Conservation (phyloP, 2,888 invertebrate genomes). For the Chrysolina oricalcia region DNA sequence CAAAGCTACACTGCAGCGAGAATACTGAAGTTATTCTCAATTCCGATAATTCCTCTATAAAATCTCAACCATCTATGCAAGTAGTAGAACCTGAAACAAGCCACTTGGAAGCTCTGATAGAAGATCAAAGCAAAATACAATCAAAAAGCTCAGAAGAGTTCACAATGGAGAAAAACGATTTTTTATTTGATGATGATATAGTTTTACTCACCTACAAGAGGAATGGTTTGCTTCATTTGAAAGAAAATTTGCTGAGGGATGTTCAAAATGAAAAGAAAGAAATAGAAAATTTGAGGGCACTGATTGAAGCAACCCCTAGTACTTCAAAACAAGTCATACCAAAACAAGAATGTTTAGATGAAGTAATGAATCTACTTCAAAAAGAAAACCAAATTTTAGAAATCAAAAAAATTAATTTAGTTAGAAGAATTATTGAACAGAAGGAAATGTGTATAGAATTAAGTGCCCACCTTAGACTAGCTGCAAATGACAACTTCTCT, state of each 20-base stretch:
- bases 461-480: constrained; percentile 60
- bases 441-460: constrained; percentile 70
- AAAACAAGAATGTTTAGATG: constrained; percentile 63
- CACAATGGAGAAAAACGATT: constrained; percentile 49
- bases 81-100: constrained; percentile 34
- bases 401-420: constrained; percentile 70
- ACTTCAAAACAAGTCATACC: constrained; percentile 49
- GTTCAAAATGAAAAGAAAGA: constrained; percentile 84
- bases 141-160: constrained; percentile 42
- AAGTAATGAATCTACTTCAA: constrained; percentile 67
- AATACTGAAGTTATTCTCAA: constrained; percentile 28
- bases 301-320: constrained; percentile 32
- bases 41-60: constrained; percentile 42
- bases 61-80: constrained; percentile 39
- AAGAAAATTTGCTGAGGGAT: constrained; percentile 79
- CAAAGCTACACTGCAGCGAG: constrained; percentile 23
- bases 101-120: constrained; percentile 1
- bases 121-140: constrained; percentile 24
- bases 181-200: constrained; percentile 61
- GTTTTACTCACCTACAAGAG: constrained; percentile 78
- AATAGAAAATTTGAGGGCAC: constrained; percentile 70
- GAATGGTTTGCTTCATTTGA: constrained; percentile 79
- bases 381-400: constrained; percentile 71
- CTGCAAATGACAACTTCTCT: constrained; percentile 49
- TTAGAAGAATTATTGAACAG: constrained; percentile 70